Base-by-base conservation (phyloP, 2,113 vertebrate genomes). In the Pelecanoides urinatrix region DNA sequence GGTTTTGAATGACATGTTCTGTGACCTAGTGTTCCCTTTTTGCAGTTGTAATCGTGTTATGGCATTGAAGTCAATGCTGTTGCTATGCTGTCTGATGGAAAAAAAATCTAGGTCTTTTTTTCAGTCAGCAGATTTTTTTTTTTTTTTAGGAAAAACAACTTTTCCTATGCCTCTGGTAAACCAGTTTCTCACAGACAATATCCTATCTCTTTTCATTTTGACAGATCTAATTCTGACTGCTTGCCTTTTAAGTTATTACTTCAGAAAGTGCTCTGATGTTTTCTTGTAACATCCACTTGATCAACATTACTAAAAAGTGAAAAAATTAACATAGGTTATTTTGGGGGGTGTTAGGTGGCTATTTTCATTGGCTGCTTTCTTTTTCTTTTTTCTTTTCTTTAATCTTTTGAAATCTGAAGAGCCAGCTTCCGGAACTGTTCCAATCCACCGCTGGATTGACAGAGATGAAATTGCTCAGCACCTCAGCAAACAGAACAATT, bases 21-120 rank as follows among this genome's bases (percentile, higher is more conserved):
- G 76, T 92, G 93, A 83, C 90, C 86, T 90, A 86, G 53, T 86
- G 67, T 70, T 81, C 78, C 26, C 55, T 94, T 96, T 42, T 21
- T 90, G 56, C 40, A 82, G 68, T 38, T 65, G 21, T 63, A 92
- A 47, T 90, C 63, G 53, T 68, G 16, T 91, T 88, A 74, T 52
- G 71, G 52, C 58, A 89, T 68, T 83, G 86, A 83, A 92, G 47
- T 91, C 61, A 26, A 40, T 52, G 26, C 9, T 96, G 65, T 83
- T 86, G 25, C 45, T 86, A 29, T 68, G 36, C 50, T 47, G 21
- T 68, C 49, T 78, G 77, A 76, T 61, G 45, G 32, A 74, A 22
- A 63, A 63, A 63, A 7, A 25, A 11, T 4, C 17, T 38, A 26
- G 12, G 0, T 3, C 1, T 1, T 58, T 52, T 78, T 84, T 75